These are phyloP conservation scores for Mirounga angustirostris DNA, from an alignment of 2,113 vertebrate species.

Conservation along the genomic window DNA sequence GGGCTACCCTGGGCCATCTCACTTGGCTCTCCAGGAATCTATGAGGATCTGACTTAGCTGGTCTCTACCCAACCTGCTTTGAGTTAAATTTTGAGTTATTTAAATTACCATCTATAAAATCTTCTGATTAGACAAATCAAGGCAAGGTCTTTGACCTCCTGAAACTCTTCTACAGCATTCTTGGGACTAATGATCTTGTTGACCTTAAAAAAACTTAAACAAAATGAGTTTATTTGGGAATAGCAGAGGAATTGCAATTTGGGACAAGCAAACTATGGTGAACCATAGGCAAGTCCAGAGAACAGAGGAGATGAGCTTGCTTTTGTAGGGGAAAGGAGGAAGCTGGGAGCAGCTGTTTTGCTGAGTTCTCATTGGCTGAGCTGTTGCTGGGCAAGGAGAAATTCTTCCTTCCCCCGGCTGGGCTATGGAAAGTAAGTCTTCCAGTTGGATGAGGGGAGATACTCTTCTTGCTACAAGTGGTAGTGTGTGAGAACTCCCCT, in stretches of 20 bases:
- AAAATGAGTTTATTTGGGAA: not conserved
- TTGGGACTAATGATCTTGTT: not conserved
- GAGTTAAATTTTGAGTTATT: slow-evolving; percentile 9
- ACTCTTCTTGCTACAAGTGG: not conserved
- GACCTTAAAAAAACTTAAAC: not conserved
- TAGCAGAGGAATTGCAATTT: not conserved
- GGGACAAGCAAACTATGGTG: not conserved
- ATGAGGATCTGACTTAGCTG: not conserved
- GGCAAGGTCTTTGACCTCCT: not conserved
- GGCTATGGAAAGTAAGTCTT: not conserved
- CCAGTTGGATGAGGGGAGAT: not conserved
- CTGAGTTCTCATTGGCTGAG: not conserved
- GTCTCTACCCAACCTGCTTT: not conserved
- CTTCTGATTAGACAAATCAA: not conserved
- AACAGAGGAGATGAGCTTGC: not conserved
- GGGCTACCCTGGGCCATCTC: not conserved
- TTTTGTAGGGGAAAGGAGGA: not conserved
- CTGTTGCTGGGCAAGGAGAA: not conserved
- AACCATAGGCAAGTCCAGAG: not conserved
- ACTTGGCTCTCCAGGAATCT: not conserved
- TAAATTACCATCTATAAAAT: slow-evolving; percentile 10
- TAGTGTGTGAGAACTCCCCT: not conserved
- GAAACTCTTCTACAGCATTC: not conserved
- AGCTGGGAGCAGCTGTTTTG: not conserved
- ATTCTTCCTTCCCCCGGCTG: not conserved